Conservation (phyloP, 2,797 vertebrate genomes). For the Trachurus trachurus region DNA sequence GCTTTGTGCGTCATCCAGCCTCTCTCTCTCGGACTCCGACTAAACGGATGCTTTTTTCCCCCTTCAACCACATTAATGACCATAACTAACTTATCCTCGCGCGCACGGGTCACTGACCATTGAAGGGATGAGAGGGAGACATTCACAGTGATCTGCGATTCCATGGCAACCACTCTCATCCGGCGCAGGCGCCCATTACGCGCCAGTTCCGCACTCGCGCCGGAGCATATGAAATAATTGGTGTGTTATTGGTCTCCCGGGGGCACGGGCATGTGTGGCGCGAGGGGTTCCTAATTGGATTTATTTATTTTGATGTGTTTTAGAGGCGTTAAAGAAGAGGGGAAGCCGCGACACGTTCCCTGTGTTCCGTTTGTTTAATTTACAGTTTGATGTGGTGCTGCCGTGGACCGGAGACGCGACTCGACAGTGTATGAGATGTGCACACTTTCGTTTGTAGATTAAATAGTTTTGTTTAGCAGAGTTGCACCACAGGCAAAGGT, state of each 20-base stretch:
- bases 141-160: slow-evolving; percentile 64
- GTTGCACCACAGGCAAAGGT: slow-evolving; percentile 12
- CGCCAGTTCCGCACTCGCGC: slow-evolving; percentile 71
- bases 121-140: slow-evolving; percentile 62
- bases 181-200: slow-evolving; percentile 75
- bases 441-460: slow-evolving; percentile 16
- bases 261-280: slow-evolving; percentile 79
- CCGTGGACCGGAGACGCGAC: slow-evolving; percentile 27
- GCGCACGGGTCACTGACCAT: slow-evolving; percentile 72
- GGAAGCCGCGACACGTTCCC: slow-evolving; percentile 45
- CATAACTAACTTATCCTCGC: slow-evolving; percentile 75
- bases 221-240: slow-evolving; percentile 83
- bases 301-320: slow-evolving; percentile 85
- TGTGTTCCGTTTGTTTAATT: slow-evolving; percentile 59
- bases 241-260: slow-evolving; percentile 83
- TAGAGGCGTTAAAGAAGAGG: slow-evolving; percentile 68
- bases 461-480: slow-evolving; percentile 12
- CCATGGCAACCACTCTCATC: slow-evolving; percentile 82
- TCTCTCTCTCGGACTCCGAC: slow-evolving; percentile 26
- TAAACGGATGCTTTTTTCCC: slow-evolving; percentile 52
- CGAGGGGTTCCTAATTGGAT: slow-evolving; percentile 81
- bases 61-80: slow-evolving; percentile 71
- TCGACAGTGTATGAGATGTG: slow-evolving; percentile 14
- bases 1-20: slow-evolving; percentile 37
- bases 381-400: slow-evolving; percentile 43